Percentiles rank a stretch among this genome's conserved stretches.
phyloP scores from a whole-genome alignment of 2,797 vertebrate genomes.

The Sternotherus odoratus region DNA sequence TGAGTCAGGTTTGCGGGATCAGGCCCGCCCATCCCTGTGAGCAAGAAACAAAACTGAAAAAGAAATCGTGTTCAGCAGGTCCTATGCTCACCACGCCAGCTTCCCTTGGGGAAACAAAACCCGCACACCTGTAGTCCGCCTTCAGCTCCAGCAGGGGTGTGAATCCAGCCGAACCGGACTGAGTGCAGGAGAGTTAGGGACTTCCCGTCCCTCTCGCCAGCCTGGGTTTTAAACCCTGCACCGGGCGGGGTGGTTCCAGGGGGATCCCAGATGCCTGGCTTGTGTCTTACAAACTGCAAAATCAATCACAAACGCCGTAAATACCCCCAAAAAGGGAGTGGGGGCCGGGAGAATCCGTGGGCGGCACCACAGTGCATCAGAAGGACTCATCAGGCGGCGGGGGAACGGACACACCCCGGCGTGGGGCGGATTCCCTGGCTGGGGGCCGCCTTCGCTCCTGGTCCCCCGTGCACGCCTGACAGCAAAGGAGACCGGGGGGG shows the following conservation, averaged over 20 bases:
- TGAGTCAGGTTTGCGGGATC: accelerated
- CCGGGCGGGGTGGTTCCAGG: accelerated
- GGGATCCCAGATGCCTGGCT: accelerated
- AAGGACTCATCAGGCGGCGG: background rate
- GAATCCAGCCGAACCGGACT: background rate
- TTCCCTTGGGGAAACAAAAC: background rate
- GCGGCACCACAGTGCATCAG: background rate
- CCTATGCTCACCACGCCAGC: background rate
- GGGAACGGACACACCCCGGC: background rate
- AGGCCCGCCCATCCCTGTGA: accelerated
- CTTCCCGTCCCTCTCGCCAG: no score
- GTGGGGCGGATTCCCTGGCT: background rate
- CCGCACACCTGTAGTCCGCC: no score
- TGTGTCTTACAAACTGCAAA: background rate
- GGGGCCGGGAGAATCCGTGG: constrained; percentile 40
- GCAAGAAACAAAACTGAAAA: background rate
- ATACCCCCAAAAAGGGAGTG: background rate
- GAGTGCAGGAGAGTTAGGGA: background rate
- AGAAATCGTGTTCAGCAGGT: accelerated
- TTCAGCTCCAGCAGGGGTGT: background rate
- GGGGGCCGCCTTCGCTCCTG: background rate
- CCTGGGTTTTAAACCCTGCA: background rate
- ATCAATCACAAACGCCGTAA: background rate
- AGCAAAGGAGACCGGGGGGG: background rate
- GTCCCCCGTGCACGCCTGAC: accelerated